Conservation (phyloP, 2,888 invertebrate genomes). For the Drosophila longiperda region DNA sequence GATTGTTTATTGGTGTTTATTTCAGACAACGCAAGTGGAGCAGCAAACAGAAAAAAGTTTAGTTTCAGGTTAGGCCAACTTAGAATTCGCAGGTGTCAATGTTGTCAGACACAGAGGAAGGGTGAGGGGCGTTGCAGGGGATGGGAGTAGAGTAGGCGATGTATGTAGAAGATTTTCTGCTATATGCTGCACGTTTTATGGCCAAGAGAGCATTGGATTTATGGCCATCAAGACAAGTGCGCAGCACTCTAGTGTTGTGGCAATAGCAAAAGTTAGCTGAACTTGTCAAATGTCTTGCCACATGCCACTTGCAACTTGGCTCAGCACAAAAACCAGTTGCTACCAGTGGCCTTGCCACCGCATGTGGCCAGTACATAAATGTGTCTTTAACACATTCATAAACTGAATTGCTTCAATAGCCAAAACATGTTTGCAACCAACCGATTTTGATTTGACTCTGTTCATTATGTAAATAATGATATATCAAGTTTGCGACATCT, state of each 20-base stretch:
- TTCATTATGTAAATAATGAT: slow-evolving; percentile 61
- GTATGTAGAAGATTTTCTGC: slow-evolving; percentile 38
- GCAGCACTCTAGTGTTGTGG: slow-evolving; percentile 36
- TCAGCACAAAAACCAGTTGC: slow-evolving; percentile 39
- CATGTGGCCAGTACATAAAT: slow-evolving; percentile 24
- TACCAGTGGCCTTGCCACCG: slow-evolving; percentile 40
- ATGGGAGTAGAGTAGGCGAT: neutral
- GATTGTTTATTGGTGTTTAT: slow-evolving; percentile 41
- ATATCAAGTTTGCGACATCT: slow-evolving; percentile 39
- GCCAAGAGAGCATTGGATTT: slow-evolving; percentile 60
- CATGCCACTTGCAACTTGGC: slow-evolving; percentile 39
- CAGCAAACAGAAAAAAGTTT: slow-evolving; percentile 31
- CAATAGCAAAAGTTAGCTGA: slow-evolving; percentile 60
- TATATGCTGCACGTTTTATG: slow-evolving; percentile 56
- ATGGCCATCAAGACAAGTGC: slow-evolving; percentile 67
- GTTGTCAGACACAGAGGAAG: neutral
- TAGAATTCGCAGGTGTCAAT: slow-evolving; percentile 43
- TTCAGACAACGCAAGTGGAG: slow-evolving; percentile 31
- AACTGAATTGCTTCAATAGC: slow-evolving; percentile 32
- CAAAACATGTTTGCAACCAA: slow-evolving; percentile 10
- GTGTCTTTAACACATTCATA: slow-evolving; percentile 49
- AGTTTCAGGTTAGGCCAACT: slow-evolving; percentile 24
- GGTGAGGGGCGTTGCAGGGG: neutral
- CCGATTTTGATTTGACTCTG: slow-evolving; percentile 11
- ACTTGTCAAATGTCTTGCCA: slow-evolving; percentile 52